phyloP scores from a whole-genome alignment of 2,113 vertebrate genomes.

The Sinocyclocheilus maitianheensis region DNA sequence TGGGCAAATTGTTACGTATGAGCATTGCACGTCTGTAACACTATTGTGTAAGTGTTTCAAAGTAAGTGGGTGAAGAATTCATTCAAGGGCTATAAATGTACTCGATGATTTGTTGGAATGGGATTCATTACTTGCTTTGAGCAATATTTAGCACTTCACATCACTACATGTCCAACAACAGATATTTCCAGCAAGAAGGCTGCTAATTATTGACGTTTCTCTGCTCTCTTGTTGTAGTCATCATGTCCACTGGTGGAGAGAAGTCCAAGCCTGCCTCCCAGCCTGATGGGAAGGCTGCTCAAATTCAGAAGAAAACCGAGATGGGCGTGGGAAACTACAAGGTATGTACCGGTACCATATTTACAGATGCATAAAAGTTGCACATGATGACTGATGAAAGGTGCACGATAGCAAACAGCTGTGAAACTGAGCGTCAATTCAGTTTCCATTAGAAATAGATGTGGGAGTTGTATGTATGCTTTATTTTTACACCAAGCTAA shows the following conservation, averaged over 20 bases:
- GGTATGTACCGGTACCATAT: constrained; percentile 53
- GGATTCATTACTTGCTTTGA: not conserved
- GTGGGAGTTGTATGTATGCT: constrained; percentile 20
- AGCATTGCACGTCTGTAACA: not conserved
- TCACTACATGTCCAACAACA: constrained; percentile 30
- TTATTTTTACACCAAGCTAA: constrained; percentile 9
- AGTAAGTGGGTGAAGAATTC: constrained; percentile 25
- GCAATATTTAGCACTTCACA: constrained; percentile 37
- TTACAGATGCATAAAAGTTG: not conserved
- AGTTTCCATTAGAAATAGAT: constrained; percentile 39
- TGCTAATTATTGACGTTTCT: constrained; percentile 12
- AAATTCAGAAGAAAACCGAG: constrained; percentile 67
- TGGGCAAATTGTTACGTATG: not conserved
- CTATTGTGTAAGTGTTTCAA: constrained; percentile 8
- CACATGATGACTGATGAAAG: not conserved
- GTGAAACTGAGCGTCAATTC: not conserved
- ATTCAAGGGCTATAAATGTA: constrained; percentile 12
- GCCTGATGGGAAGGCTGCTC: constrained; percentile 71
- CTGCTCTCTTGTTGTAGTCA: constrained; percentile 54
- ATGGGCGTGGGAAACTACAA: constrained; percentile 68
- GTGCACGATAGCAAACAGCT: not conserved
- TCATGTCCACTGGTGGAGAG: constrained; percentile 75
- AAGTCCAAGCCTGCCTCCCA: constrained; percentile 73
- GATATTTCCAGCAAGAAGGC: not conserved
- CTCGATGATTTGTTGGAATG: not conserved